A percentile compares a stretch with the other conserved stretches of the same genome.
Conservation (phyloP, 2,797 vertebrate species). For the Coregonus ussuriensis region DNA sequence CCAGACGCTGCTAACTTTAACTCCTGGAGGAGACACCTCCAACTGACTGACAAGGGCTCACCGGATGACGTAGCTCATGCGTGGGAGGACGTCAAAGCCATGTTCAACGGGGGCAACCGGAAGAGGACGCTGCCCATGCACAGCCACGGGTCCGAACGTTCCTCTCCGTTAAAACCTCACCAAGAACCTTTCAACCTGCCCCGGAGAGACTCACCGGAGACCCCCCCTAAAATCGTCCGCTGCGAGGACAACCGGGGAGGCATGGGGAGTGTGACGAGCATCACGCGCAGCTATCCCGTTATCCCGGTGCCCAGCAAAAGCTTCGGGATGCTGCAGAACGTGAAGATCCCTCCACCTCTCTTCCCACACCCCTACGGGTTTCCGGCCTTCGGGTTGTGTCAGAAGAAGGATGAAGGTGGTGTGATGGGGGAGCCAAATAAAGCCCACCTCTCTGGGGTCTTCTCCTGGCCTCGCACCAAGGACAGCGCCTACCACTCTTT, state of each 20-base stretch:
- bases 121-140: constrained; percentile 90
- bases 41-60: constrained; percentile 82
- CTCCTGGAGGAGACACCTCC: constrained; percentile 89
- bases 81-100: constrained; percentile 98
- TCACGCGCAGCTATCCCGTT: constrained; percentile 90
- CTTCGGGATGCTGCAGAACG: constrained; percentile 90
- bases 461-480: constrained; percentile 85
- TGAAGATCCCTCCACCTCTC: constrained; percentile 89
- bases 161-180: constrained; percentile 64
- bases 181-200: constrained; percentile 52
- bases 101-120: constrained; percentile 96
- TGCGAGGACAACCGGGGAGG: constrained; percentile 72
- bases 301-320: constrained; percentile 96
- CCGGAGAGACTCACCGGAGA: constrained; percentile 65
- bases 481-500: constrained; percentile 89
- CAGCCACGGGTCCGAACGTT: constrained; percentile 59
- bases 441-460: constrained; percentile 79
- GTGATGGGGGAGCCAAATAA: constrained; percentile 77
- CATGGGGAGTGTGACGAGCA: constrained; percentile 62
- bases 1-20: constrained; percentile 94
- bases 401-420: constrained; percentile 86
- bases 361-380: constrained; percentile 96
- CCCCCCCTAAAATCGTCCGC: constrained; percentile 74
- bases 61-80: constrained; percentile 84
- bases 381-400: constrained; percentile 91